phyloP scores from a whole-genome alignment of 2,113 vertebrate species.

The Phrynosoma blainvillii region DNA sequence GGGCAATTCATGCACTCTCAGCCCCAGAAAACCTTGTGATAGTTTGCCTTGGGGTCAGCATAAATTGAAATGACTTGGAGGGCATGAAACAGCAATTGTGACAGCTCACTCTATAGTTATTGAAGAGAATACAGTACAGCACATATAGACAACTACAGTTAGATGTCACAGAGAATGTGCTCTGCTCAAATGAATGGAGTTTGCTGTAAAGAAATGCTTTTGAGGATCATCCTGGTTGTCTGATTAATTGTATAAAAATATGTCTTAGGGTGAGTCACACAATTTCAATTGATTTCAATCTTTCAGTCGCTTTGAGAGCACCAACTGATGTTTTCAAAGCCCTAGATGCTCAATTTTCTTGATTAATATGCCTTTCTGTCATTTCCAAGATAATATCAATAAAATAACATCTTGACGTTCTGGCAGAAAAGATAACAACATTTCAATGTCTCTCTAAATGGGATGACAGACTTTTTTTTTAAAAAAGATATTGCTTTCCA shows the following conservation, averaged over 20 bases:
- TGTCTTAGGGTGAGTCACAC: constrained; percentile 31
- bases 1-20: too few species aligned
- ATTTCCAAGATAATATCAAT: constrained; percentile 60
- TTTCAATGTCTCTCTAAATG: constrained; percentile 43
- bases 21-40: too few species aligned
- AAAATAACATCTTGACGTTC: constrained; percentile 40
- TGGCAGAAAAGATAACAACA: constrained; percentile 56
- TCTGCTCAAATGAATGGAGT: background rate
- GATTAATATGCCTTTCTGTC: constrained; percentile 48
- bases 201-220: background rate
- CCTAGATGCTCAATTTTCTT: constrained; percentile 55
- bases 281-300: constrained; percentile 51
- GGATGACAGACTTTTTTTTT: constrained; percentile 17
- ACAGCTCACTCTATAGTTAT: background rate
- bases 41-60: too few species aligned
- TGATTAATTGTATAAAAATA: constrained; percentile 1
- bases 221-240: background rate
- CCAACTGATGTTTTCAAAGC: constrained; percentile 38
- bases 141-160: background rate
- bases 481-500: constrained; percentile 44
- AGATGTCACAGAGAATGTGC: background rate
- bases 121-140: background rate
- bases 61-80: too few species aligned
- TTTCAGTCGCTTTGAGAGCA: constrained; percentile 33
- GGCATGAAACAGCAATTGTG: background rate